Conservation (phyloP, 2,113 vertebrate genomes). For the Lophotis ruficrista region DNA sequence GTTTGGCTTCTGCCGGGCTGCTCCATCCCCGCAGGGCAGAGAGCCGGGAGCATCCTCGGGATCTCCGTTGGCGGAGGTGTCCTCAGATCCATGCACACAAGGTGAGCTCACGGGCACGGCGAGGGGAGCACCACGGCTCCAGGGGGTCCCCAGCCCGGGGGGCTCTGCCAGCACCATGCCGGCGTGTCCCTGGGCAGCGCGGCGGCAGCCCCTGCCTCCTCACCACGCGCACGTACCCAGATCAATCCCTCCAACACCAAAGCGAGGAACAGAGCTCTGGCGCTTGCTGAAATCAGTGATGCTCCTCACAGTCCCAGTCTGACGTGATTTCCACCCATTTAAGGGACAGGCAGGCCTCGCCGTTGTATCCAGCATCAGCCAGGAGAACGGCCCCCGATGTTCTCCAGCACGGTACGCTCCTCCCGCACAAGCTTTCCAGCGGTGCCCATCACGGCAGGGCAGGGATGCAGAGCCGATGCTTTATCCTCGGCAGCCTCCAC, state of each 20-base stretch:
- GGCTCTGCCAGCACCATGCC: background rate
- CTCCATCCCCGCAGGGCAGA: background rate
- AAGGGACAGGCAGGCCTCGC: background rate
- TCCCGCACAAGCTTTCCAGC: background rate
- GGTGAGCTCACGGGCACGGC: background rate
- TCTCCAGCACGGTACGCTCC: background rate
- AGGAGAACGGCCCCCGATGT: fast-evolving
- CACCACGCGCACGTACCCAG: fast-evolving
- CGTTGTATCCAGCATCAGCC: fast-evolving
- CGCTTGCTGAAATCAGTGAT: background rate
- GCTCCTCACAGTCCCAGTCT: background rate
- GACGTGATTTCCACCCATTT: fast-evolving
- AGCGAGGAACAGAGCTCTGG: fast-evolving
- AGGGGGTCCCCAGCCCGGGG: background rate
- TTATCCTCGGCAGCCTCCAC: background rate
- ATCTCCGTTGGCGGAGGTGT: background rate
- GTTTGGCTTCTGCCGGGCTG: background rate
- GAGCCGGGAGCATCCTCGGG: background rate
- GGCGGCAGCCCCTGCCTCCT: background rate
- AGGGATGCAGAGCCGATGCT: fast-evolving
- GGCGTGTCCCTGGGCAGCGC: fast-evolving
- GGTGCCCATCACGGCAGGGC: background rate
- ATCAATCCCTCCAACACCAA: background rate
- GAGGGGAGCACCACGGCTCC: background rate
- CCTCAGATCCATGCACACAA: fast-evolving